These are phyloP conservation scores for Listronotus oregonensis DNA, from an alignment of 1,140 invertebrate species.

Conservation along the genomic window DNA sequence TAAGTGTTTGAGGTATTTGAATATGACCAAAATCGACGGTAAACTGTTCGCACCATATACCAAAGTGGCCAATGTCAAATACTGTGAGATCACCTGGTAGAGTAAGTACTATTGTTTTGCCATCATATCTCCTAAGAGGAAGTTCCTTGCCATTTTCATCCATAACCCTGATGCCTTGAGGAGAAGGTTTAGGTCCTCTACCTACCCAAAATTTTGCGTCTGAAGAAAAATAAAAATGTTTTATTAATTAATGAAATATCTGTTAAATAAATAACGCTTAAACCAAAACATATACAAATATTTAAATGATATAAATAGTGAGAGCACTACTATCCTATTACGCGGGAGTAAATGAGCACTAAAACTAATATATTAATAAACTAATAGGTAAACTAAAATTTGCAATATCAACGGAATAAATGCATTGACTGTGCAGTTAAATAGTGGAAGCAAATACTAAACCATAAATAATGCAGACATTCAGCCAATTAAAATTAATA, in stretches of 20 bases:
- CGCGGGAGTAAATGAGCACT: too few species aligned
- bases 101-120: slow-evolving; percentile 85
- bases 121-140: slow-evolving; percentile 78
- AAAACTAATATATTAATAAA: too few species aligned
- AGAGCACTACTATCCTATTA: too few species aligned
- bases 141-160: slow-evolving; percentile 86
- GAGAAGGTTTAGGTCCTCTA: slow-evolving; percentile 72
- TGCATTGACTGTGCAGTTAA: too few species aligned
- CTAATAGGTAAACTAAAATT: too few species aligned
- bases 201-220: slow-evolving; percentile 93
- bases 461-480: too few species aligned
- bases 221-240: slow-evolving; percentile 56
- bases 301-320: too few species aligned
- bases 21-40: slow-evolving; percentile 90
- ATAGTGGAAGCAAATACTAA: too few species aligned
- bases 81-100: slow-evolving; percentile 79
- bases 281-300: too few species aligned
- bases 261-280: too few species aligned
- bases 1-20: slow-evolving; percentile 69
- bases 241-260: not conserved
- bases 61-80: slow-evolving; percentile 84
- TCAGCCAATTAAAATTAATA: too few species aligned
- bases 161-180: slow-evolving; percentile 79
- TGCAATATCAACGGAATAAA: too few species aligned
- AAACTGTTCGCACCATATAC: slow-evolving; percentile 87